Percentiles rank a stretch among this genome's conserved stretches.
Evolutionary conservation across 2,797 vertebrate species (phyloP).

Genomic region (Scomberomorus guttatus): DNA sequence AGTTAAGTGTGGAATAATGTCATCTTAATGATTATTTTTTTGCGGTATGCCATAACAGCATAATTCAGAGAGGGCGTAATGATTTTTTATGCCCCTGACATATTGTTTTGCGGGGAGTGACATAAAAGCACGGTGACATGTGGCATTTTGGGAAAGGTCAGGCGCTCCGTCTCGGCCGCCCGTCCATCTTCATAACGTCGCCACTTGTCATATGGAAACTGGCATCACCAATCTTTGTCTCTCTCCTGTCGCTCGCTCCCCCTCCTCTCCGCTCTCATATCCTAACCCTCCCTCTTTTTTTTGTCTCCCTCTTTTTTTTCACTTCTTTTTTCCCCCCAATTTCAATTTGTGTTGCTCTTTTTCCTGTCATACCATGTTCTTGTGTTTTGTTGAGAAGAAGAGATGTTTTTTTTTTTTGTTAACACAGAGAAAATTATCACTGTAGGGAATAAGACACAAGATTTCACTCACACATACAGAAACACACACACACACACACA

Average conservation of each 20-base stretch:
- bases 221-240: constrained; percentile 88
- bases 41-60: constrained; percentile 87
- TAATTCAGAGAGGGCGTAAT: constrained; percentile 92
- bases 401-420: constrained; percentile 17
- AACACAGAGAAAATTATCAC: constrained; percentile 66
- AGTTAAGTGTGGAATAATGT: constrained; percentile 90
- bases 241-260: constrained; percentile 59
- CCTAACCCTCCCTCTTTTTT: constrained; percentile 25
- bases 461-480: constrained; percentile 50
- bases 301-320: constrained; percentile 20
- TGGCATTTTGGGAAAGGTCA: constrained; percentile 99
- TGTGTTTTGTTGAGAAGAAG: constrained; percentile 28
- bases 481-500: constrained; percentile 24
- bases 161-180: constrained; percentile 88
- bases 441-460: constrained; percentile 65
- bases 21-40: constrained; percentile 94
- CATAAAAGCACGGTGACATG: constrained; percentile 99
- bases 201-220: constrained; percentile 90
- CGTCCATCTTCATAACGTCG: constrained; percentile 91
- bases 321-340: neutral
- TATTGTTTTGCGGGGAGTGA: constrained; percentile 97
- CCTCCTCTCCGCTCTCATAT: constrained; percentile 33
- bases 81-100: constrained; percentile 99
- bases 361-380: constrained; percentile 11
- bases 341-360: constrained; percentile 14